Base-by-base conservation (phyloP, 2,113 vertebrate genomes). In the Gadus chalcogrammus region DNA sequence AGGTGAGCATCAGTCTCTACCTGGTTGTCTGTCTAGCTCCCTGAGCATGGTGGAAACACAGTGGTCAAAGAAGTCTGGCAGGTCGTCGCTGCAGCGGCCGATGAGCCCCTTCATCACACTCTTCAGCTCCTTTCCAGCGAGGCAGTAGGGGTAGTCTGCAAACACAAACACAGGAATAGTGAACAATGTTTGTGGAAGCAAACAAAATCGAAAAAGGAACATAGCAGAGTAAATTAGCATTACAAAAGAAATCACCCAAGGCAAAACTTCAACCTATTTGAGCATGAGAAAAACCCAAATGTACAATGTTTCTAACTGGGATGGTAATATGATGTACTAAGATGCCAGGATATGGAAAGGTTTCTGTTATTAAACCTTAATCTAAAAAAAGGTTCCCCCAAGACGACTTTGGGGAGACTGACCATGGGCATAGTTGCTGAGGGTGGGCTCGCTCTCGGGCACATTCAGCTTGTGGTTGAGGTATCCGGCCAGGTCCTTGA, bases 401-500 rank as follows among this genome's bases (percentile, higher is more conserved):
- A 9, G 60, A 13, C 18, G 11, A 24, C 5, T 1, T 3, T 16
- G 2, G 2, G 16, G 6, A 15, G 55, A 91, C 95, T 22, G 53
- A 99, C 97, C 97, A 0, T 95, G 93, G 12, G 94, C 63, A 16
- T 96, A 91, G 85, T 93, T 96, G 91, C 94, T 96, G 69, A 98
- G 93, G 0, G 91, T 91, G 56, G 97, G 94, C 70, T 98, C 97
- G 0, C 85, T 87, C 35, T 89, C 86, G 0, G 94, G 94, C 0
- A 91, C 92, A 0, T 95, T 94, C 64, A 99, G 93, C 55, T 97
- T 94, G 85, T 93, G 93, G 91, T 99, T 99, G 75, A 99, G 95
- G 82, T 97, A 98, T 12, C 97, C 92, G 0, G 97, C 97, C 86
- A 99, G 89, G 88, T 99, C 97, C 91, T 98, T 99, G 78, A 97